Base-by-base conservation (phyloP, 2,113 vertebrate species). In the Serilophus lunatus region DNA sequence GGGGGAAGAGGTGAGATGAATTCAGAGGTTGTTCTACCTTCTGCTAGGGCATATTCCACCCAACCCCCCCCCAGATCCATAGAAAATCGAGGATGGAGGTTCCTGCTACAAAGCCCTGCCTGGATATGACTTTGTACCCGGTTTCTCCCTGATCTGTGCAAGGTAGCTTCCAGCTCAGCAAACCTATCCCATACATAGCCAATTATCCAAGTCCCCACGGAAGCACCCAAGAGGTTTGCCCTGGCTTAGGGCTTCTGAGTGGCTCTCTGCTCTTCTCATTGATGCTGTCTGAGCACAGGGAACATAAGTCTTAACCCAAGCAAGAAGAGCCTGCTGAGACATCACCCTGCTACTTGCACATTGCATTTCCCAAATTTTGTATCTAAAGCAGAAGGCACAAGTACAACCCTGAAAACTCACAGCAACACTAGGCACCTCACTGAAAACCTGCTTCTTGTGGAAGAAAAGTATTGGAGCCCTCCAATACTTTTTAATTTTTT, bases 321-420 rank as follows among this genome's bases (percentile, higher is more conserved):
- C 61, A 69, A 24, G 10, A 11, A 68, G 29, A 18, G 25, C 18
- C 64, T 44, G 66, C 56, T 50, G n/a, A 71, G 81, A 51, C 38
- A 68, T 35, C 53, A 70, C 16, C 57, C 56, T n/a, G 5, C 14
- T 15, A 63, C 23, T 49, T 35, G 28, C 10, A 33, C 44, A 4
- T 3, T 7, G 25, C 64, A 20, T 5, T 0, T 0, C 18, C 38
- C n/a, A 88, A 51, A 68, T 35, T 3, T 15, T 0, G 2, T 2
- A 6, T n/a, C 86, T 38, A 38, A 74, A 38, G 51, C 26, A 77
- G 29, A 40, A 53, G 9, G 17, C 33, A 23, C 18, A 17, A 63
- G 17, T 8, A 35, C 0, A 1, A 18, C 36, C 50, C 33, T 47
- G 57, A 64, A 69, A 80, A 72, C 26, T 72, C 78, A 18, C 26